Evolutionary conservation across 2,888 invertebrate genomes (phyloP), one percentile per base, ranked within the genome.

Genomic region (Andrena marginata): DNA sequence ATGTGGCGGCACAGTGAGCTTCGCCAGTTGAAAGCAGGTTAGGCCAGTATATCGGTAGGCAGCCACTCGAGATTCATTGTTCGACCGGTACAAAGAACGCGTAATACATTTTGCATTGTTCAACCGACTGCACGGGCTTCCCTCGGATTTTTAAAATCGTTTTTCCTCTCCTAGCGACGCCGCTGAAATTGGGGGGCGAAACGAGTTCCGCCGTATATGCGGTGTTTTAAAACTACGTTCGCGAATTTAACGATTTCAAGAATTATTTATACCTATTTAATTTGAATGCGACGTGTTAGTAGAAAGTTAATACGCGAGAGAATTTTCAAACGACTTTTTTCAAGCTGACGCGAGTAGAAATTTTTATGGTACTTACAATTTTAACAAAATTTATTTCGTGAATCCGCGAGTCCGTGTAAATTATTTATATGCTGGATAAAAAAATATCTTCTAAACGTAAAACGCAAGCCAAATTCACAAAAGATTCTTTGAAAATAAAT

Each of bases 81-180:
- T 83, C 51, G 68, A 75, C 42, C 31, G n/a, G 60, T 77, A 82
- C 64, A 83, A 76, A 79, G 79, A 76, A 65, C 65, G 62, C 76
- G 84, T 82, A 82, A 84, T 78, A 72, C 49, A 69, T 82, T 77
- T 69, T 49, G 65, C 56, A 75, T 84, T 84, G 60, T 82, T 71
- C n/a, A 26, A 8, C 48, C 16, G 6, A 51, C 59, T 78, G 56
- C 69, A 33, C 59, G 16, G 33, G 54, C 23, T 63, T 48, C 20
- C 16, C 26, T 54, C 13, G 26, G 48, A 64, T 80, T 71, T 80
- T 48, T 60, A 26, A 72, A 70, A 79, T 77, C 42, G 49, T 33
- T 60, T 60, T 42, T 65, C n/a, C 33, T n/a, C 48, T 59, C 23
- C n/a, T 16, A 13, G 23, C 23, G 7, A n/a, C 23, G 2, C 20